A percentile compares a stretch with the other conserved stretches of the same genome.
Evolutionary conservation across 2,888 invertebrate species (phyloP).

Genomic region (Acanthoscelides obtectus): DNA sequence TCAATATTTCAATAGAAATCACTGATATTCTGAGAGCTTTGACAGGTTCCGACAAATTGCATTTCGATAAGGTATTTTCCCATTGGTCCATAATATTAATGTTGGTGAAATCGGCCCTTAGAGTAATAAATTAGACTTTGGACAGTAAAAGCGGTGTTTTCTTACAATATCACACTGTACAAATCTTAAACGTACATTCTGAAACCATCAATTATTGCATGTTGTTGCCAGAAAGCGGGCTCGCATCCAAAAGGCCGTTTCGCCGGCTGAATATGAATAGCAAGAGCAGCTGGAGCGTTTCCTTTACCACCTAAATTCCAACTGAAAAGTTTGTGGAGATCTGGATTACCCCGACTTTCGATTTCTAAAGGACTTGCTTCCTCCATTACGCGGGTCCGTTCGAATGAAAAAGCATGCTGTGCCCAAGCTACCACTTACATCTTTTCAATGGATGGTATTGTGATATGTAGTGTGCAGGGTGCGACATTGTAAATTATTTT

Average conservation of each 20-base stretch:
- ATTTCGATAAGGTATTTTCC: too few species aligned
- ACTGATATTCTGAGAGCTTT: too few species aligned
- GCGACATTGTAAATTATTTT: too few species aligned
- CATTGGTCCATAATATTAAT: too few species aligned
- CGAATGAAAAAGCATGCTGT: neutral
- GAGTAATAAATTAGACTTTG: too few species aligned
- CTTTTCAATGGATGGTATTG: neutral
- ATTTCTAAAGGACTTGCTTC: neutral
- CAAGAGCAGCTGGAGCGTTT: neutral
- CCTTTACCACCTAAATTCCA: neutral
- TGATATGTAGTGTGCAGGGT: neutral
- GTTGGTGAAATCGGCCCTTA: too few species aligned
- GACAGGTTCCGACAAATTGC: too few species aligned
- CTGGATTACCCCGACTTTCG: neutral
- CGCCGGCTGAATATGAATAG: neutral
- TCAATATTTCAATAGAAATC: too few species aligned
- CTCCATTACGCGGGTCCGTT: neutral
- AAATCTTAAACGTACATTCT: neutral
- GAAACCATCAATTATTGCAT: neutral
- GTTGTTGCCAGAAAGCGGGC: neutral
- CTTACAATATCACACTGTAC: neutral
- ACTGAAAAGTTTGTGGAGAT: neutral
- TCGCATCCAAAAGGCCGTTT: neutral
- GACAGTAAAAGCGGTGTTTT: too few species aligned
- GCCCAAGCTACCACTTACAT: neutral